Percentiles rank a stretch among this genome's conserved stretches.
phyloP scores from a whole-genome alignment of 2,797 vertebrate genomes.

The Spondyliosoma cantharus region DNA sequence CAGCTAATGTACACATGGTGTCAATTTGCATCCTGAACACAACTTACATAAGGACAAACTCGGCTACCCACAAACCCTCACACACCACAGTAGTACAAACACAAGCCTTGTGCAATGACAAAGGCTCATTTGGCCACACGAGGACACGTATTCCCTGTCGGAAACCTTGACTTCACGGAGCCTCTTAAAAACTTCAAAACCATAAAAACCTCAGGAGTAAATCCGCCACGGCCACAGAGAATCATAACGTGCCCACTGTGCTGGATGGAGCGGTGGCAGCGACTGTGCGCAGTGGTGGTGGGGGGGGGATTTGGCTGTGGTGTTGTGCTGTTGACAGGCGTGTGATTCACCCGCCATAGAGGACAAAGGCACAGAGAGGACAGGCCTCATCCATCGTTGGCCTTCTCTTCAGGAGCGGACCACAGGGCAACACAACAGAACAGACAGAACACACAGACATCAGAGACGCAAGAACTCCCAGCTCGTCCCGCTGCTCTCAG shows the following conservation, averaged over 20 bases:
- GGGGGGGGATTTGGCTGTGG: constrained; percentile 29
- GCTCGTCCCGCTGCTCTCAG: constrained; percentile 69
- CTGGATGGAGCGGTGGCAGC: constrained; percentile 36
- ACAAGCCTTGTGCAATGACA: constrained; percentile 42
- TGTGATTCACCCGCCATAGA: constrained; percentile 68
- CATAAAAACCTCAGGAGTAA: constrained; percentile 57
- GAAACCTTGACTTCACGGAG: constrained; percentile 65
- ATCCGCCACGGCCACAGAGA: constrained; percentile 56
- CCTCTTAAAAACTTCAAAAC: constrained; percentile 66
- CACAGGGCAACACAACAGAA: constrained; percentile 69
- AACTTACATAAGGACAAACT: constrained; percentile 55
- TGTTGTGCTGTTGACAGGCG: constrained; percentile 70
- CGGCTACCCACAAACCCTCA: constrained; percentile 35
- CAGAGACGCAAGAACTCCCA: constrained; percentile 76
- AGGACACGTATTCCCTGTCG: constrained; percentile 57
- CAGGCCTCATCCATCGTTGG: constrained; percentile 76
- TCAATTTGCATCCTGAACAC: constrained; percentile 68
- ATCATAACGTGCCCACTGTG: constrained; percentile 41
- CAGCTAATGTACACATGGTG: constrained; percentile 71
- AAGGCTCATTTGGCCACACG: constrained; percentile 56
- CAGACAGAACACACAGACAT: constrained; percentile 76
- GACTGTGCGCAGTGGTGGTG: constrained; percentile 13
- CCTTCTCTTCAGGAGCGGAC: constrained; percentile 68
- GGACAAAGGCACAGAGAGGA: constrained; percentile 75
- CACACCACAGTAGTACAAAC: constrained; percentile 34